Evolutionary conservation across 2,113 vertebrate species (phyloP), one percentile per base, ranked within the genome.

Genomic region (Aptenodytes patagonicus): DNA sequence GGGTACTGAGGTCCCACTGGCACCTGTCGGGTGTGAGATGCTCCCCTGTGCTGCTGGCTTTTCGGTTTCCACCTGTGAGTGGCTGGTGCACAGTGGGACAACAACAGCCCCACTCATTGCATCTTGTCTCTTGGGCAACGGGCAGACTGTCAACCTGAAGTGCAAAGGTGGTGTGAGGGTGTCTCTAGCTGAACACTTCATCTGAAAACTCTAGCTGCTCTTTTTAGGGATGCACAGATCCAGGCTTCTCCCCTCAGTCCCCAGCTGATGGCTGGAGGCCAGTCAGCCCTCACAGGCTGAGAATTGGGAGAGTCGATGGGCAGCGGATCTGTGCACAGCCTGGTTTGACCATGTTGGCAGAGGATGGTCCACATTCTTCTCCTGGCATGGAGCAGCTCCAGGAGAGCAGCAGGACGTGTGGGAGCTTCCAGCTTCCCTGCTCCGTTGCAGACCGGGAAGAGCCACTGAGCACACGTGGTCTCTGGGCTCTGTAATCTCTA

Each of bases 231-330:
- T 87, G 51, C 46, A 29, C 40, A 73, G 9, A 20, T 25, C 22
- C 16, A 21, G 49, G 17, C 5, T 31, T 47, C 6, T 47, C n/a
- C 42, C 17, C 16, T 32, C 54, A 2, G 19, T 15, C 52, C 36
- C 58, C 78, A 21, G 55, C 24, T 32, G 29, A 26, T 3, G 10
- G 17, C 24, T 8, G 0, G 54, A 28, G 78, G 34, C 47, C 94
- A 65, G 32, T 55, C 78, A 61, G 7, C 51, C 5, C 49, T 55
- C 31, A 3, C 51, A 47, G 47, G 8, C 82, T 47, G 60, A 44
- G 85, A 46, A 46, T 0, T 3, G 9, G 52, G 25, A 66, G 47
- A 32, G 58, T 18, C 1, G 0, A 18, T 11, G 76, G 26, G 73
- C 82, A 47, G 42, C 2, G 3, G 79, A 7, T 72, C 46, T 38